A percentile compares a stretch with the other conserved stretches of the same genome.
Evolutionary conservation across 2,113 vertebrate species (phyloP).

Genomic region (Phocoena sinus): DNA sequence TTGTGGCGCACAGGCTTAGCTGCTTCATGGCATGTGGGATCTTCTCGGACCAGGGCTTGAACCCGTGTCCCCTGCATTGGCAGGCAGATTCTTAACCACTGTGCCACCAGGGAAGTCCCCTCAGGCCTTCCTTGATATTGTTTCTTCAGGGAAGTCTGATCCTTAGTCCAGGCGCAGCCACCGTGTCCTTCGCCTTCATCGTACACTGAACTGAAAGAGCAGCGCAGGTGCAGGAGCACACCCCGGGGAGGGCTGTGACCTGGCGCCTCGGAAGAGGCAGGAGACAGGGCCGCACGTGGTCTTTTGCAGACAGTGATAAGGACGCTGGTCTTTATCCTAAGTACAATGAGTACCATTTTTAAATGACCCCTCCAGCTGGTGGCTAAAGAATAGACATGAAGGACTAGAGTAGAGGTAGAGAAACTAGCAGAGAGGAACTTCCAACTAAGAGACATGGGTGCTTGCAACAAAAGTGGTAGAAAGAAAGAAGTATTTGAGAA

Average conservation of each 20-base stretch:
- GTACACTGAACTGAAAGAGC: not conserved
- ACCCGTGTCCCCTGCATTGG: too few relatives aligned
- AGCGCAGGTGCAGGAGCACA: not conserved
- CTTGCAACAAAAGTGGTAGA: not conserved
- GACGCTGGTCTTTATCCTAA: not conserved
- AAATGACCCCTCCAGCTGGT: not conserved
- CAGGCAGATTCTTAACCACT: too few relatives aligned
- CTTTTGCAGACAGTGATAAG: not conserved
- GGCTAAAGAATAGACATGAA: not conserved
- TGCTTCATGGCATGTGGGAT: too few relatives aligned
- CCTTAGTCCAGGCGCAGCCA: not conserved
- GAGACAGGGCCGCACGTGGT: not conserved
- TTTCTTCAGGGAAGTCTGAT: not conserved
- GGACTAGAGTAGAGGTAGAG: fast-evolving
- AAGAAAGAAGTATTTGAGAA: not conserved
- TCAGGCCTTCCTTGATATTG: not conserved
- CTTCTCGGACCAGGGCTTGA: too few relatives aligned
- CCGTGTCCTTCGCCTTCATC: not conserved
- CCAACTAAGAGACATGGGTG: not conserved
- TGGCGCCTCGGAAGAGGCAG: not conserved
- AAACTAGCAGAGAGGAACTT: not conserved
- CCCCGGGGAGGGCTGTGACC: too few relatives aligned
- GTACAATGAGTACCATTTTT: not conserved
- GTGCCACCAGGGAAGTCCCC: not conserved
- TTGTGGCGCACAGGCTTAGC: too few relatives aligned